Evolutionary conservation across 2,113 vertebrate species (phyloP).

Genomic region (Mirza zaza): DNA sequence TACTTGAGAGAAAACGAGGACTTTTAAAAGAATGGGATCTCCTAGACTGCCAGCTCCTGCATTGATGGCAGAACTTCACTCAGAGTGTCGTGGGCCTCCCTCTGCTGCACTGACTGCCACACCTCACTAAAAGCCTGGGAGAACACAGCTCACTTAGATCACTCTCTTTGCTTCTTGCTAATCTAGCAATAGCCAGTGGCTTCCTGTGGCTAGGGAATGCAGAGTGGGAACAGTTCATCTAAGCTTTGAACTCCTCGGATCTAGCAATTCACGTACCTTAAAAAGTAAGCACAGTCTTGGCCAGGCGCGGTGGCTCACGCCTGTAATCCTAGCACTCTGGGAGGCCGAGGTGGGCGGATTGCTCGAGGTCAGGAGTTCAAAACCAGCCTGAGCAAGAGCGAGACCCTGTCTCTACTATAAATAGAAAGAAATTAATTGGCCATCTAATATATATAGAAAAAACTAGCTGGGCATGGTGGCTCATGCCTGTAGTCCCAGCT

Average conservation of each 20-base stretch:
- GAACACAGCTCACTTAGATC: accelerated
- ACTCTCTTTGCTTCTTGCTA: background rate
- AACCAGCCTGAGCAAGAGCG: too few relatives aligned
- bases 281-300: background rate
- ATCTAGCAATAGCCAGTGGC: background rate
- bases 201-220: background rate
- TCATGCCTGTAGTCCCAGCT: too few relatives aligned
- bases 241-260: background rate
- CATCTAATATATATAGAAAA: too few relatives aligned
- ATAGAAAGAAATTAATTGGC: too few relatives aligned
- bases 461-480: too few relatives aligned
- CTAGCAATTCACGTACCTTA: background rate
- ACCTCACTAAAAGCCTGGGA: accelerated
- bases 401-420: too few relatives aligned
- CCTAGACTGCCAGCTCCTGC: background rate
- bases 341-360: too few relatives aligned
- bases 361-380: too few relatives aligned
- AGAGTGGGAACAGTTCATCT: background rate
- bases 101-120: background rate
- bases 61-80: background rate
- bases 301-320: too few relatives aligned
- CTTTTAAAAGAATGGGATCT: background rate
- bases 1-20: background rate
- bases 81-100: background rate
- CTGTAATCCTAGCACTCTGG: too few relatives aligned